phyloP scores from a whole-genome alignment of 2,797 vertebrate genomes.

The Vespertilio murinus region DNA sequence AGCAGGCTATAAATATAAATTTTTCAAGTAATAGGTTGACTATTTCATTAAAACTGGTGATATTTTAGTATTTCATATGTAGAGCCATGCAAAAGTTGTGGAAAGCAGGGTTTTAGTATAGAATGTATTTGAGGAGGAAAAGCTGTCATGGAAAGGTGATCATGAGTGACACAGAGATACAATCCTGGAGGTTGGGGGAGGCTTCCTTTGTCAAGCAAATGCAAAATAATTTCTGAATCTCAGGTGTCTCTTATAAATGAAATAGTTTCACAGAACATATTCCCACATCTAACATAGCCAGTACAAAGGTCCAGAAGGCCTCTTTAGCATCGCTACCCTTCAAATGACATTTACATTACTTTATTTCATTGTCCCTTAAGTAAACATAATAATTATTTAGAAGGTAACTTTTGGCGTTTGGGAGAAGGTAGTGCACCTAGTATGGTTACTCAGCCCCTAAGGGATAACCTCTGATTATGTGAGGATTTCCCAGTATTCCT shows the following conservation, averaged over 20 bases:
- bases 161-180: constrained; percentile 28
- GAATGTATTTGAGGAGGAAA: constrained; percentile 57
- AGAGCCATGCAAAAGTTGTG: constrained; percentile 48
- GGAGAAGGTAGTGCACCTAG: background rate
- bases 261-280: background rate
- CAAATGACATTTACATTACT: background rate
- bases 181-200: background rate
- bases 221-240: constrained; percentile 30
- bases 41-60: constrained; percentile 76
- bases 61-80: constrained; percentile 71
- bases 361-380: background rate
- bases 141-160: constrained; percentile 53
- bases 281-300: background rate
- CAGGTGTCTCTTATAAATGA: background rate
- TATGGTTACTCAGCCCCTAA: background rate
- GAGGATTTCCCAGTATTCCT: background rate
- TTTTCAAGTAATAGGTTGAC: constrained; percentile 68
- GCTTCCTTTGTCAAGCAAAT: constrained; percentile 18
- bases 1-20: constrained; percentile 73
- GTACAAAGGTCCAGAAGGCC: background rate
- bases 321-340: background rate
- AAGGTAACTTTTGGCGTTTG: background rate
- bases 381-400: background rate
- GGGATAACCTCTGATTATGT: background rate
- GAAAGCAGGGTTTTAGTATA: constrained; percentile 67